phyloP scores from a whole-genome alignment of 2,797 vertebrate genomes.

The Linurgus olivaceus region DNA sequence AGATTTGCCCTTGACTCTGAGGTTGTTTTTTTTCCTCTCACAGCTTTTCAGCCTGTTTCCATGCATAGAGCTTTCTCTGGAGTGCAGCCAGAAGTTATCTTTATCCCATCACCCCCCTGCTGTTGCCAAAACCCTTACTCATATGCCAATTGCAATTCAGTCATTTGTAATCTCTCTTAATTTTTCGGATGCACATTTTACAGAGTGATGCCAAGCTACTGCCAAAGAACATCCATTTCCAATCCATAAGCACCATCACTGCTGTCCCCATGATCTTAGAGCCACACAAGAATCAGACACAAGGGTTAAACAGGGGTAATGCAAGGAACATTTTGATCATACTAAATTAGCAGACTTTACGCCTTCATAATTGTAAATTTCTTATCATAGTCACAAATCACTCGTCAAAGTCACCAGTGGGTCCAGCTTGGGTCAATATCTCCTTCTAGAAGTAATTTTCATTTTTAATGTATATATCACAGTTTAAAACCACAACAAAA shows the following conservation, averaged over 20 bases:
- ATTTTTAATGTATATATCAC: accelerated
- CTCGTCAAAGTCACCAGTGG: neutral
- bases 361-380: neutral
- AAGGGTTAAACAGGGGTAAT: neutral
- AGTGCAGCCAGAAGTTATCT: constrained; percentile 43
- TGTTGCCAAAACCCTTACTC: constrained; percentile 41
- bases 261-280: neutral
- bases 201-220: neutral
- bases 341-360: neutral
- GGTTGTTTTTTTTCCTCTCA: constrained; percentile 23
- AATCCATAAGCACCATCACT: neutral
- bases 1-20: constrained; percentile 28
- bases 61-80: constrained; percentile 7
- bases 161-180: constrained; percentile 29
- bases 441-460: neutral
- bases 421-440: neutral
- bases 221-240: neutral
- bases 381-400: neutral
- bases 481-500: neutral
- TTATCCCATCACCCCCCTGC: constrained; percentile 40
- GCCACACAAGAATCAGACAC: neutral
- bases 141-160: constrained; percentile 12
- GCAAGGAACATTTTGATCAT: neutral
- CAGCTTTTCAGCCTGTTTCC: constrained; percentile 1
- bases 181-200: neutral